Percentiles rank a stretch among this genome's conserved stretches.
phyloP scores from a whole-genome alignment of 2,113 vertebrate species.

The Hemibagrus wyckioides region DNA sequence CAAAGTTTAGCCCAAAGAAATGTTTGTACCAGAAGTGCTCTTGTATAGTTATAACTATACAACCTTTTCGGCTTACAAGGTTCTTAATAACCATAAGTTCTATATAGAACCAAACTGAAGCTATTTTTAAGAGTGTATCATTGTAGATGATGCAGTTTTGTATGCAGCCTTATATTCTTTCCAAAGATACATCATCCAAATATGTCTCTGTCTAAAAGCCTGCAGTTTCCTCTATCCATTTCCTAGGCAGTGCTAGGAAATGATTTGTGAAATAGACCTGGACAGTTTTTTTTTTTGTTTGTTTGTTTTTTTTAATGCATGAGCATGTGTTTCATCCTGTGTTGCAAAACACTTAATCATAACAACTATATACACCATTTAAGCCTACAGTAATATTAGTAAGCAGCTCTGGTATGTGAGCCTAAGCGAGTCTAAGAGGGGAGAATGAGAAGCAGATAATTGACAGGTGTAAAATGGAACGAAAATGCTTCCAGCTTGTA shows the following conservation, averaged over 20 bases:
- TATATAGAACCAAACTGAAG: no score
- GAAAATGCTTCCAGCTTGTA: neutral
- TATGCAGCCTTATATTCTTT: no score
- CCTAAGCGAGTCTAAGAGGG: neutral
- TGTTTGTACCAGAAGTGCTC: no score
- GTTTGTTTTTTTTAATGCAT: constrained; percentile 22
- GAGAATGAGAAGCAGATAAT: neutral
- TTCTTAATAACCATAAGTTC: no score
- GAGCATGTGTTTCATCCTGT: neutral
- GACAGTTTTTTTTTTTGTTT: no score
- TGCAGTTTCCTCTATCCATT: neutral
- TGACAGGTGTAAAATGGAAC: constrained; percentile 14
- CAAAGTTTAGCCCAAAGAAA: no score
- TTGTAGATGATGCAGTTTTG: neutral
- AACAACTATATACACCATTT: neutral
- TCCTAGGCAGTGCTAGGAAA: neutral
- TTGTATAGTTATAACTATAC: no score
- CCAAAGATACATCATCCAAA: neutral
- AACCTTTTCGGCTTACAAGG: no score
- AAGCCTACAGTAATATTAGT: neutral
- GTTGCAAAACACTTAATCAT: constrained; percentile 17
- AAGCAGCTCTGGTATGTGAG: neutral
- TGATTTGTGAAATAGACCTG: neutral
- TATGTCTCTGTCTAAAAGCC: neutral
- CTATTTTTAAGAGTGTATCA: no score